Evolutionary conservation across 2,888 invertebrate species (phyloP).

Genomic region (Nycteola revayana): DNA sequence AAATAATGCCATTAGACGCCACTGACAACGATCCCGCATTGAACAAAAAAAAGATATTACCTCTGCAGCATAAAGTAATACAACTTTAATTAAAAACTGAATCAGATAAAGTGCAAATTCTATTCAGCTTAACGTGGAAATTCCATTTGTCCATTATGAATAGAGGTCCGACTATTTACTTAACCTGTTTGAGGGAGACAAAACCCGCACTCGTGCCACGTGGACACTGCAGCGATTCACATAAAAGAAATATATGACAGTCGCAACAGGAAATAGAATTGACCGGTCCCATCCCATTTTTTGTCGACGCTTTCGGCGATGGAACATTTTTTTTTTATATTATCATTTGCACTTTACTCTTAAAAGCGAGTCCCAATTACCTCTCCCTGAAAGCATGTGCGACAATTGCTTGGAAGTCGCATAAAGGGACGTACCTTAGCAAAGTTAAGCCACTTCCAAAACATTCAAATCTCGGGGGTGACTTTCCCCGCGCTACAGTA

Average conservation of each 20-base stretch:
- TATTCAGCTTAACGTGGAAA: slow-evolving; percentile 53
- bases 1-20: no score
- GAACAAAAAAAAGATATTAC: not conserved
- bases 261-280: slow-evolving; percentile 49
- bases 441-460: slow-evolving; percentile 67
- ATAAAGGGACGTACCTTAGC: slow-evolving; percentile 64
- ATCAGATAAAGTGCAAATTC: slow-evolving; percentile 57
- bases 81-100: slow-evolving; percentile 63
- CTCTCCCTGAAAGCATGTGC: slow-evolving; percentile 44
- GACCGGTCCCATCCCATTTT: slow-evolving; percentile 40
- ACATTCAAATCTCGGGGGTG: slow-evolving; percentile 75
- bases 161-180: slow-evolving; percentile 66
- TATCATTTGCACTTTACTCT: slow-evolving; percentile 32
- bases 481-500: slow-evolving; percentile 64
- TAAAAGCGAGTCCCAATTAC: slow-evolving; percentile 47
- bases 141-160: slow-evolving; percentile 56
- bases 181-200: slow-evolving; percentile 64
- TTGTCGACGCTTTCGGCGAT: slow-evolving; percentile 22
- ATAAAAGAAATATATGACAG: slow-evolving; percentile 63
- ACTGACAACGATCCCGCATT: not conserved
- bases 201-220: slow-evolving; percentile 47
- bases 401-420: slow-evolving; percentile 50
- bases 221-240: slow-evolving; percentile 42
- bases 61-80: slow-evolving; percentile 27
- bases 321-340: slow-evolving; percentile 24